phyloP scores from a whole-genome alignment of 2,113 vertebrate species.

The Pteropus alecto region DNA sequence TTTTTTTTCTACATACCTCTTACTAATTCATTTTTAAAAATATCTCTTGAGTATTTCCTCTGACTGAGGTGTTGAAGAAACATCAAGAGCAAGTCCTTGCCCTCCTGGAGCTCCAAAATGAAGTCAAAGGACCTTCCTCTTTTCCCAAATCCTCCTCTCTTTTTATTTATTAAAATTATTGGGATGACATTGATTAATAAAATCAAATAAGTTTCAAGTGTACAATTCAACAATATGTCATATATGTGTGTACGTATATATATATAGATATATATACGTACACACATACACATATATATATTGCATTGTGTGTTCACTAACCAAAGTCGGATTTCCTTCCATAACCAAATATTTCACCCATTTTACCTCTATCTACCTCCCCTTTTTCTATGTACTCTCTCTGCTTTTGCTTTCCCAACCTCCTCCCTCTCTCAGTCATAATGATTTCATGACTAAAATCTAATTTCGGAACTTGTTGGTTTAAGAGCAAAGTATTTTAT shows the following conservation, averaged over 20 bases:
- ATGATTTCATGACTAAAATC: neutral
- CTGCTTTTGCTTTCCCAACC: neutral
- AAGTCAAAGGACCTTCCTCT: neutral
- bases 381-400: neutral
- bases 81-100: neutral
- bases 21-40: neutral
- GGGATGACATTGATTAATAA: too few relatives aligned
- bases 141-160: neutral
- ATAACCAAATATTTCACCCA: too few relatives aligned
- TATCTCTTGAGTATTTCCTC: neutral
- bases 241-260: too few relatives aligned
- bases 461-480: conserved; percentile 21
- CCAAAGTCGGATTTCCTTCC: too few relatives aligned
- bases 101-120: neutral
- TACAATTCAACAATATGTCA: too few relatives aligned
- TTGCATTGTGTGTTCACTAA: too few relatives aligned
- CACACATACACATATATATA: too few relatives aligned
- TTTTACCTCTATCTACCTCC: too few relatives aligned
- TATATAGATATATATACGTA: too few relatives aligned
- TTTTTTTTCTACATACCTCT: neutral
- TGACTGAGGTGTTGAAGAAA: neutral
- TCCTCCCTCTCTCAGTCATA: neutral
- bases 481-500: conserved; percentile 54
- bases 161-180: too few relatives aligned
- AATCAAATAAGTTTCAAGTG: too few relatives aligned